Percentiles rank a stretch among this genome's conserved stretches.
Evolutionary conservation across 2,797 vertebrate genomes (phyloP).

Genomic region (Tokudaia muenninki): DNA sequence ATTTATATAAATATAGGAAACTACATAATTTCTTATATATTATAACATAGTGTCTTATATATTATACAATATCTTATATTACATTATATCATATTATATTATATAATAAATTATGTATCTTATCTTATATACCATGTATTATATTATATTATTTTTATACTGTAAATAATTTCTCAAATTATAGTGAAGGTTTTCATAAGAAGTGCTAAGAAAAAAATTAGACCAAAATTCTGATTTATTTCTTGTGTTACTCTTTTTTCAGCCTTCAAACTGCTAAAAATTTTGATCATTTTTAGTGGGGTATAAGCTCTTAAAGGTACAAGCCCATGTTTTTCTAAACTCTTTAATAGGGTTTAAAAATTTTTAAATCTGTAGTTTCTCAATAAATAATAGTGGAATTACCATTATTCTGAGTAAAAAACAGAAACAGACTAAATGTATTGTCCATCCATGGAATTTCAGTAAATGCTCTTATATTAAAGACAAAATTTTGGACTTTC

Average conservation of each 20-base stretch:
- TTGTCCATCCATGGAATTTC: not conserved
- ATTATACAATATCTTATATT: no score
- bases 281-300: not conserved
- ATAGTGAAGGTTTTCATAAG: not conserved
- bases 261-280: not conserved
- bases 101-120: no score
- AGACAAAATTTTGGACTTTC: slow-evolving; percentile 12
- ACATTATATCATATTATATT: no score
- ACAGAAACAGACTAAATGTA: slow-evolving; percentile 16
- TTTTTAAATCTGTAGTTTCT: not conserved
- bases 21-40: not conserved
- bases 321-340: not conserved
- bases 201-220: not conserved
- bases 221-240: not conserved
- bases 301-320: not conserved
- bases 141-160: not conserved
- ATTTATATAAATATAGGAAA: not conserved
- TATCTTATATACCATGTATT: no score
- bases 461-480: not conserved
- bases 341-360: not conserved
- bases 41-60: no score
- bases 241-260: not conserved
- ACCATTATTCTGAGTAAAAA: not conserved
- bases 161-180: not conserved
- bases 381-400: slow-evolving; percentile 5